Conservation (phyloP, 2,113 vertebrate species). For the Lophura nycthemera region DNA sequence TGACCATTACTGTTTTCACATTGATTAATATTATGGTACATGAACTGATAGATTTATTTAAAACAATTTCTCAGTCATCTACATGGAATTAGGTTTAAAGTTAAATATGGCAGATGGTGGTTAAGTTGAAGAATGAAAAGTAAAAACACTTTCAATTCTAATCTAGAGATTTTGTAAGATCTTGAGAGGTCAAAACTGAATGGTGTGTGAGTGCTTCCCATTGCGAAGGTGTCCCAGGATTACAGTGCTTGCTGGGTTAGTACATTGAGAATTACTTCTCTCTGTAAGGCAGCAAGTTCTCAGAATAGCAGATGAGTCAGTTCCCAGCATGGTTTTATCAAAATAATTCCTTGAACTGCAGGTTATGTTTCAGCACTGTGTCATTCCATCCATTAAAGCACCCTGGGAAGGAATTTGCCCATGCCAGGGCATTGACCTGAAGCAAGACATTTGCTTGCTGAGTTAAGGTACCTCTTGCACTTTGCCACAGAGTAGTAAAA, state of each 20-base stretch:
- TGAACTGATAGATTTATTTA: background rate
- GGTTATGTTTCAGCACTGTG: background rate
- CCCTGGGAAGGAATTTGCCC: background rate
- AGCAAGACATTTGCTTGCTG: background rate
- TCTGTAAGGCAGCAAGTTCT: background rate
- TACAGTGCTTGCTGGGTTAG: background rate
- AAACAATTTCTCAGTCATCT: background rate
- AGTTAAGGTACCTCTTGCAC: background rate
- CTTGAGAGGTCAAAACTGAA: background rate
- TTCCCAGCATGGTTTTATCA: slow-evolving; percentile 27
- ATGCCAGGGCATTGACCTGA: background rate
- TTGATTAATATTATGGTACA: background rate
- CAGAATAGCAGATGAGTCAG: slow-evolving; percentile 30
- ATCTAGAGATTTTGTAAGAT: background rate
- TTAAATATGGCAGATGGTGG: background rate
- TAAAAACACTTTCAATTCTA: background rate
- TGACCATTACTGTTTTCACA: background rate
- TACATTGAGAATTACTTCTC: background rate
- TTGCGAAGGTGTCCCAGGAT: background rate
- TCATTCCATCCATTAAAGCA: background rate
- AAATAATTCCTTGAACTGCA: background rate
- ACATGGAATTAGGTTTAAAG: background rate
- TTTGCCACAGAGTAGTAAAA: background rate
- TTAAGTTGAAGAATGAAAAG: background rate
- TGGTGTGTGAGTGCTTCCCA: background rate